Evolutionary conservation across 2,797 vertebrate genomes (phyloP), one percentile per base, ranked within the genome.

Genomic region (Rallus crepitans): DNA sequence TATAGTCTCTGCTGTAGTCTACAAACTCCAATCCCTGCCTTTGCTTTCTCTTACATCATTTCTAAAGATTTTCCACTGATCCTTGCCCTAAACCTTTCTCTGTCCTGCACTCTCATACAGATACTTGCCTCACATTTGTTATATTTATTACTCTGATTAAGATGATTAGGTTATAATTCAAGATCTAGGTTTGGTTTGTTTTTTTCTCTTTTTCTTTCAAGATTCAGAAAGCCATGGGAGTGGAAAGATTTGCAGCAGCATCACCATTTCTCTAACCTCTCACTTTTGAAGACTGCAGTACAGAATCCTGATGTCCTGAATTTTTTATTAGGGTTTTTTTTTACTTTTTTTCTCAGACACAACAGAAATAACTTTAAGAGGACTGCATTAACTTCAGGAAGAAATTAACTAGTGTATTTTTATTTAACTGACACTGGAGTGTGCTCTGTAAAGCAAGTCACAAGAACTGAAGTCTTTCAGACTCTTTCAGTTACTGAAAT

Each of bases 31-130:
- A 98, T 98, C 98, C 97, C 98, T 97, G 98, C 97, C 97, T 97
- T 96, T 96, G 97, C 97, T 98, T 98, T 96, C 97, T 97, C 97
- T 99, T 99, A 99, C 98, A 98, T 99, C 98, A 99, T 97, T 98
- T 98, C 98, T 98, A 98, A 97, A 98, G 97, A 98, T 98, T 98
- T 99, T 98, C 98, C 98, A 98, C 97, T 97, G 98, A 98, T 98
- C 97, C 97, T 98, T 97, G 97, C 97, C 97, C 97, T 97, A 97
- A 97, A 96, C 95, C 95, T 97, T 96, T 79, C 90, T 92, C 84
- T 96, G 69, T 95, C 88, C 89, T 92, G 93, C 79, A 86, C 59
- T 95, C 80, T 89, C 90, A 93, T 89, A 88, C 89, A 75, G 87
- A 86, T 69, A 59, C 77, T 87, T 89, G 68, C 52, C 94, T 96